These are phyloP conservation scores for Caenorhabditis macrosperma DNA, from an alignment of 2,888 invertebrate genomes.

Conservation along the genomic window DNA sequence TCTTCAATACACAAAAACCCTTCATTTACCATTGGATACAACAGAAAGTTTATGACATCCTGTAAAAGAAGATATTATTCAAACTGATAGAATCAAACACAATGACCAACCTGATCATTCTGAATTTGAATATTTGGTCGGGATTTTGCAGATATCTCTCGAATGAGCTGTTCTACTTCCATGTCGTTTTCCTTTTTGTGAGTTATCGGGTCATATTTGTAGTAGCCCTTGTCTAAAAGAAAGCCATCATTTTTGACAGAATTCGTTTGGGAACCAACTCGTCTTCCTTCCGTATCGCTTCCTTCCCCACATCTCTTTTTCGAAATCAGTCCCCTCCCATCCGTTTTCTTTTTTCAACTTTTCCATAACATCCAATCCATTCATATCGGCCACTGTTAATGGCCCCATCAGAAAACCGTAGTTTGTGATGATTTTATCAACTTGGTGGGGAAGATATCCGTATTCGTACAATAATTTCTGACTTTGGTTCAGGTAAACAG, in stretches of 20 bases:
- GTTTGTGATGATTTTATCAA: slow-evolving; percentile 65
- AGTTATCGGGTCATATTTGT: slow-evolving; percentile 63
- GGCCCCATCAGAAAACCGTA: slow-evolving; percentile 73
- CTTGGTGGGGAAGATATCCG: slow-evolving; percentile 61
- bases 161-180: slow-evolving; percentile 66
- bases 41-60: slow-evolving; percentile 67
- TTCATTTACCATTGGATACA: slow-evolving; percentile 74
- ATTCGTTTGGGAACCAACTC: too few relatives aligned
- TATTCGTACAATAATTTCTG: slow-evolving; percentile 63
- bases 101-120: slow-evolving; percentile 36
- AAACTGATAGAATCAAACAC: background rate
- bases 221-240: slow-evolving; percentile 69
- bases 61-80: slow-evolving; percentile 38
- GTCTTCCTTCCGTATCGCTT: slow-evolving; percentile 71
- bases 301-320: slow-evolving; percentile 55
- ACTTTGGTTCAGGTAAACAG: slow-evolving; percentile 61
- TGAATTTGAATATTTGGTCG: slow-evolving; percentile 43
- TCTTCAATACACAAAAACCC: slow-evolving; percentile 71
- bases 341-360: slow-evolving; percentile 68
- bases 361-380: slow-evolving; percentile 70
- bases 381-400: slow-evolving; percentile 73
- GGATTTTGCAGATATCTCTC: slow-evolving; percentile 25
- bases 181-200: slow-evolving; percentile 67
- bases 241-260: background rate
- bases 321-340: slow-evolving; percentile 57